Conservation (phyloP, 2,797 vertebrate genomes). For the Dermochelys coriacea region DNA sequence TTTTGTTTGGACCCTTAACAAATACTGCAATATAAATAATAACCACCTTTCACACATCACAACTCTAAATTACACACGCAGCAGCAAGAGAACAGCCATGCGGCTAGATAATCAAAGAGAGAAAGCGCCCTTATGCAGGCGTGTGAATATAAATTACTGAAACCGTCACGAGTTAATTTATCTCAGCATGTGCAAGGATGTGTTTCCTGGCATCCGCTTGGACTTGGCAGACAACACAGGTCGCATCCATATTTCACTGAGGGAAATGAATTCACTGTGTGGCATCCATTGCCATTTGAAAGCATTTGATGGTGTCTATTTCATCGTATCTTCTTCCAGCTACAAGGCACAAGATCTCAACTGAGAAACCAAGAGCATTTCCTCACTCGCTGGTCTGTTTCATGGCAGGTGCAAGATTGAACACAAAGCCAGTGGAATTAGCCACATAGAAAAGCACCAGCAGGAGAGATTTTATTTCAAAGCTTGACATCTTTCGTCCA, state of each 20-base stretch:
- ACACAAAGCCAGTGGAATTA: not conserved
- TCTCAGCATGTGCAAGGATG: not conserved
- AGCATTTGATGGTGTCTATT: not conserved
- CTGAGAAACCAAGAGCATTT: not conserved
- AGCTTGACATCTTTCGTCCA: not conserved
- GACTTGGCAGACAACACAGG: not conserved
- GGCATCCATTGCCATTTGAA: not conserved
- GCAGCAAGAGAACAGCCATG: not conserved
- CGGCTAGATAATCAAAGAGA: not conserved
- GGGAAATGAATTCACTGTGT: not conserved
- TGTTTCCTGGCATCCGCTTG: not conserved
- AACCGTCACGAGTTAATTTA: not conserved
- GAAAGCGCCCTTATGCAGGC: not conserved
- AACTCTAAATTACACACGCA: not conserved
- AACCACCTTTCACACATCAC: not conserved
- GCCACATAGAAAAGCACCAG: not conserved
- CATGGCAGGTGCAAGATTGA: not conserved
- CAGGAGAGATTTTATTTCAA: not conserved
- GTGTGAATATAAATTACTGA: not conserved
- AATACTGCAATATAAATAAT: not conserved
- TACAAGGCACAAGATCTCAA: not conserved
- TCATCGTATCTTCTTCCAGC: not conserved
- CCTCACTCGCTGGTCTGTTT: not conserved
- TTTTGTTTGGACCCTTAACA: not conserved
- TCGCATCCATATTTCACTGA: not conserved